A percentile compares a stretch with the other conserved stretches of the same genome.
These are phyloP conservation scores for Cosmopolites sordidus DNA, from an alignment of 2,888 invertebrate species.

Conservation along the genomic window DNA sequence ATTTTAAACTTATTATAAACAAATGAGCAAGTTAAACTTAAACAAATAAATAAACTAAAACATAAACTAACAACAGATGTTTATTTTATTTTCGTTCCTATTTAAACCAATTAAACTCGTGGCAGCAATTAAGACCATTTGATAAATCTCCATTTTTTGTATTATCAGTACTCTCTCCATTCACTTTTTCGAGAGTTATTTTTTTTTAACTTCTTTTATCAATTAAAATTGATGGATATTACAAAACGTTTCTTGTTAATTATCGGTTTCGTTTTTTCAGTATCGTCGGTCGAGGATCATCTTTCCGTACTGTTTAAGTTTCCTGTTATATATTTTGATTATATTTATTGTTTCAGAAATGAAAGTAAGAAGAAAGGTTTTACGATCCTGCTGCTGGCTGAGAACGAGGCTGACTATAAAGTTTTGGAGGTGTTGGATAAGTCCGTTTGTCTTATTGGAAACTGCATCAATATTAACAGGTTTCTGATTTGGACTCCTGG, in stretches of 20 bases:
- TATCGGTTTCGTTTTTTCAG: no score
- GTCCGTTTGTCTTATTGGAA: conserved; percentile 49
- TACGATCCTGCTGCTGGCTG: conserved; percentile 51
- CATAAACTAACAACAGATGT: no score
- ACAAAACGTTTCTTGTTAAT: neutral
- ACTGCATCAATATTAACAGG: conserved; percentile 42
- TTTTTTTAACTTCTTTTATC: neutral
- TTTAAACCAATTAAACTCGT: no score
- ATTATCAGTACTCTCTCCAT: neutral
- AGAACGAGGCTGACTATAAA: conserved; percentile 48
- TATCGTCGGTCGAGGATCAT: no score
- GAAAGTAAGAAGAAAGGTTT: conserved; percentile 50
- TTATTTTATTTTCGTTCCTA: no score
- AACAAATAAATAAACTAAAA: no score
- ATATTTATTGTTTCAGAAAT: conserved; percentile 42
- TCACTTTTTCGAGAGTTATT: neutral
- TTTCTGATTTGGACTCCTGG: conserved; percentile 47
- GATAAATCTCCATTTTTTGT: no score
- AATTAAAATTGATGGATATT: neutral
- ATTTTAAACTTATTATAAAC: no score
- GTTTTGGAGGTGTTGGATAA: conserved; percentile 52
- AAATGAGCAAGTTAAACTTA: no score
- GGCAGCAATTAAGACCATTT: no score
- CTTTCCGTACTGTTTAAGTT: neutral
- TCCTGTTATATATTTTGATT: neutral